Evolutionary conservation across 1,140 invertebrate genomes (phyloP), one percentile per base, ranked within the genome.

Genomic region (Trissolcus basalis): DNA sequence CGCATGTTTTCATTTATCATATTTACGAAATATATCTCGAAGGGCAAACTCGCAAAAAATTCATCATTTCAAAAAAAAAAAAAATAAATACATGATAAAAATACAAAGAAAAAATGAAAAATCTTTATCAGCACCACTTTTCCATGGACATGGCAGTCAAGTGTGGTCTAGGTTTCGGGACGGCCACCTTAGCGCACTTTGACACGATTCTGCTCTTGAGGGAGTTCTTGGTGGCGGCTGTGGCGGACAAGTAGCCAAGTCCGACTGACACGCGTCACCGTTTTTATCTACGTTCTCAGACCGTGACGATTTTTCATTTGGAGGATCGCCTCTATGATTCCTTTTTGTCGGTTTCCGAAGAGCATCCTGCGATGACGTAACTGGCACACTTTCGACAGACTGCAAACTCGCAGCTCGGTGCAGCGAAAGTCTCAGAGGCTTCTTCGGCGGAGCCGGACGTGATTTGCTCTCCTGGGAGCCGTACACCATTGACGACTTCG

Each of bases 351-450:
- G 84, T 64, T 90, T 90, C 79, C 65, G 82, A 80, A 13, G 68
- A 36, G 82, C 33, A 1, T 83, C 80, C 13, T 86, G 83, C 13
- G 79, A 59, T 6, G 79, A 74, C 3, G 81, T 35, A 11, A 86
- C 80, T 2, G 87, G 86, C 1, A 82, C 80, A 19, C 87, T 89
- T 64, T 91, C 92, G 0, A 95, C 91, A 0, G 93, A 95, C 77
- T 96, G 94, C 13, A 95, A 89, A 86, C 94, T 96, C 8, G 92
- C 90, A 0, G 95, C 93, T 73, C 94, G 91, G 81, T 96, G 95
- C 0, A 96, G 84, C 0, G 94, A 96, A 2, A 96, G 83, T 4
- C 95, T 88, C 0, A 96, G 80, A 0, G 95, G 95, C 82, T 96
- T 96, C 79, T 95, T 93, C 12, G 95, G 95, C 4, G 95, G 95